Percentiles rank a stretch among this genome's conserved stretches.
phyloP scores from a whole-genome alignment of 2,113 vertebrate species.

The Andinoacara biseriatus region DNA sequence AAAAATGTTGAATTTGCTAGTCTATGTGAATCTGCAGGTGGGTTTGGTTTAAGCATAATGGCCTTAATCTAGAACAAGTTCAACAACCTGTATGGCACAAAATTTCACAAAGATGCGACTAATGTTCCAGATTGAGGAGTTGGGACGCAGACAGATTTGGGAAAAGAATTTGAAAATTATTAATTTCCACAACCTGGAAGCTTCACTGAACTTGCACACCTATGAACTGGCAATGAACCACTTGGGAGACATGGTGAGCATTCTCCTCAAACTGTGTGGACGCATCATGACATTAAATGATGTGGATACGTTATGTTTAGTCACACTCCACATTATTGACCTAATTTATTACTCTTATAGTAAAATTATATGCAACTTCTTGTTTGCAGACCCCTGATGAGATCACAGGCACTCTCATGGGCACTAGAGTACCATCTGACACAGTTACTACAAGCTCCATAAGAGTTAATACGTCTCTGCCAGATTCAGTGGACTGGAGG shows the following conservation, averaged over 20 bases:
- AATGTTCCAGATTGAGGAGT: conserved; percentile 80
- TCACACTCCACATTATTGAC: fast-evolving
- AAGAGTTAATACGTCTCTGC: conserved; percentile 17
- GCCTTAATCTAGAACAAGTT: not conserved
- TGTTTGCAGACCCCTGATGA: conserved; percentile 81
- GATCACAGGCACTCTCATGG: conserved; percentile 46
- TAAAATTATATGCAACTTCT: not conserved
- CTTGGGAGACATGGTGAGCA: conserved; percentile 84
- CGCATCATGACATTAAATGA: too few species aligned
- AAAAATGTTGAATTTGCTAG: not conserved
- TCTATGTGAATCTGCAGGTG: not conserved
- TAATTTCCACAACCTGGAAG: conserved; percentile 85
- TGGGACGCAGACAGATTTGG: conserved; percentile 78
- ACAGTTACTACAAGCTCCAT: fast-evolving
- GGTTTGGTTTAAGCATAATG: not conserved
- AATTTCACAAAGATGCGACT: not conserved
- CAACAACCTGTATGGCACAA: not conserved
- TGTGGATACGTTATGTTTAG: too few species aligned
- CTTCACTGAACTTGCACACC: conserved; percentile 81
- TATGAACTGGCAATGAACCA: conserved; percentile 87
- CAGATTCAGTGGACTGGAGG: conserved; percentile 81
- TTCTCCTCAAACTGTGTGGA: not conserved
- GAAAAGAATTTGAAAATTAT: conserved; percentile 85
- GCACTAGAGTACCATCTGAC: conserved; percentile 60
- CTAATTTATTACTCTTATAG: not conserved